These are phyloP conservation scores for Eidolon helvum DNA, from an alignment of 2,113 vertebrate genomes.

Conservation along the genomic window DNA sequence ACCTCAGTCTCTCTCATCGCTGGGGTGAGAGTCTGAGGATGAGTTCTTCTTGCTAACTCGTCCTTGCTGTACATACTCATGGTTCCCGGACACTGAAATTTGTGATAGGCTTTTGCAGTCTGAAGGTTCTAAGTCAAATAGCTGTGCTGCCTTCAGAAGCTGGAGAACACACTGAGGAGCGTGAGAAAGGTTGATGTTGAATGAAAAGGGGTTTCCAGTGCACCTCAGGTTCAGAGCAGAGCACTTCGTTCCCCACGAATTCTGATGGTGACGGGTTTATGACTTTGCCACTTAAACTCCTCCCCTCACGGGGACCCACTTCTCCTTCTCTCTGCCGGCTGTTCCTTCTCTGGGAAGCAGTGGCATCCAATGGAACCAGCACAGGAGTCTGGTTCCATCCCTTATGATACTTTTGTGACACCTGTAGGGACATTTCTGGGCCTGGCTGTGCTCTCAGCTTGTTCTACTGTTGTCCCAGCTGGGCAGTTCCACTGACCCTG, in stretches of 20 bases:
- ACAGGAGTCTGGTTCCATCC: neutral
- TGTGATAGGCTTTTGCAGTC: neutral
- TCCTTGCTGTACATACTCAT: accelerated
- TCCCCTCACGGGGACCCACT: neutral
- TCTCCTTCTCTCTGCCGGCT: neutral
- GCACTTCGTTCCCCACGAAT: accelerated
- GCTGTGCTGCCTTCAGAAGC: neutral
- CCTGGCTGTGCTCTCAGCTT: neutral
- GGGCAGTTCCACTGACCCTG: neutral
- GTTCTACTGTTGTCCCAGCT: no score
- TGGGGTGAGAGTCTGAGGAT: neutral
- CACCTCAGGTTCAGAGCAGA: neutral
- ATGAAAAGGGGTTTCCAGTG: neutral
- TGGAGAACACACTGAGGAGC: neutral
- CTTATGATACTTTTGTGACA: neutral
- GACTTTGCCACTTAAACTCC: neutral
- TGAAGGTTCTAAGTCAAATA: neutral
- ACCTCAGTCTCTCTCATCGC: neutral
- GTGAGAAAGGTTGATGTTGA: neutral
- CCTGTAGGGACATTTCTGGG: neutral
- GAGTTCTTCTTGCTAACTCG: neutral
- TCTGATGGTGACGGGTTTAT: neutral
- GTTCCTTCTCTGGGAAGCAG: neutral
- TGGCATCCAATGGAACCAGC: neutral
- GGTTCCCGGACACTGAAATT: neutral